Evolutionary conservation across 2,797 vertebrate species (phyloP).

Genomic region (Remorina albescens): DNA sequence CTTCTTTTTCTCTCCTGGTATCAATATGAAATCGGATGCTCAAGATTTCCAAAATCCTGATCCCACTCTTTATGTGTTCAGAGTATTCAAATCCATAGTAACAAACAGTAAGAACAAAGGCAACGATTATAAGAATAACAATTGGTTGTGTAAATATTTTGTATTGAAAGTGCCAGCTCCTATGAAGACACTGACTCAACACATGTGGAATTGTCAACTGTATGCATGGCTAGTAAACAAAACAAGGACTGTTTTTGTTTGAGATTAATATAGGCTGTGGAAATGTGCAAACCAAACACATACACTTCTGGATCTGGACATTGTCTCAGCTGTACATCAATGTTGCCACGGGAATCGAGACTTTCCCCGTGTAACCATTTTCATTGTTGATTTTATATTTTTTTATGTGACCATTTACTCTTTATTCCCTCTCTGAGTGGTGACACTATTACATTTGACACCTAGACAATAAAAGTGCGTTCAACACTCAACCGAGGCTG

Average conservation of each 20-base stretch:
- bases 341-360: constrained; percentile 76
- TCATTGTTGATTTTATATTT: constrained; percentile 88
- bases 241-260: constrained; percentile 73
- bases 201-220: constrained; percentile 74
- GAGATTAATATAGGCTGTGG: constrained; percentile 79
- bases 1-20: constrained; percentile 38
- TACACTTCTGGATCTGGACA: constrained; percentile 76
- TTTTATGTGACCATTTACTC: constrained; percentile 87
- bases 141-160: constrained; percentile 83
- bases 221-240: constrained; percentile 80
- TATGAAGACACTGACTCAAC: constrained; percentile 75
- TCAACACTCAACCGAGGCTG: constrained; percentile 74
- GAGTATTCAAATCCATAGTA: constrained; percentile 72
- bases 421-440: constrained; percentile 81
- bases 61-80: constrained; percentile 61
- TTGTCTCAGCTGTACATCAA: constrained; percentile 75
- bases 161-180: constrained; percentile 81
- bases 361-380: constrained; percentile 75
- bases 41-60: constrained; percentile 42
- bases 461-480: constrained; percentile 86
- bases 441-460: constrained; percentile 86
- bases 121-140: constrained; percentile 51
- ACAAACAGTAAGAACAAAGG: constrained; percentile 53
- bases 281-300: constrained; percentile 79
- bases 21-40: constrained; percentile 44